Evolutionary conservation across 2,888 invertebrate species (phyloP).

Genomic region (Heteropelma amictum): DNA sequence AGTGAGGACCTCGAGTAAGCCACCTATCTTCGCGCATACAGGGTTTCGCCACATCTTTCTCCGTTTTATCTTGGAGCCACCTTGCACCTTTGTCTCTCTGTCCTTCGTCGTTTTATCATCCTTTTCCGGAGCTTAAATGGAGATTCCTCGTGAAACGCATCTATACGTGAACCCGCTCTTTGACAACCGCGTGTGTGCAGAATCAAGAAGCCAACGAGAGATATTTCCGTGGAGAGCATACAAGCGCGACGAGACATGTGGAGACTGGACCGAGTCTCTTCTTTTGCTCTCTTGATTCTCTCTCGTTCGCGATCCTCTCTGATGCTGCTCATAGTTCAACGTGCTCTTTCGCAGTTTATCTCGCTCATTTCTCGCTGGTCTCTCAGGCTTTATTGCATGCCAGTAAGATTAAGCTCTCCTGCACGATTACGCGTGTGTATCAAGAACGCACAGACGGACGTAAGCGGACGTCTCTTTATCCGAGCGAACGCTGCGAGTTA

Average conservation of each 20-base stretch:
- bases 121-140: slow-evolving; percentile 4
- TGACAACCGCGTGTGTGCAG: slow-evolving; percentile 4
- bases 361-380: slow-evolving; percentile 19
- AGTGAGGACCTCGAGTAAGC: slow-evolving; percentile 22
- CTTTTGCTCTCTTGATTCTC: slow-evolving; percentile 4
- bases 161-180: slow-evolving; percentile 24
- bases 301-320: background rate
- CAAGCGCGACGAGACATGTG: slow-evolving; percentile 29
- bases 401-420: slow-evolving; percentile 57
- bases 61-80: slow-evolving; percentile 33
- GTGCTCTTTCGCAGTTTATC: background rate
- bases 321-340: background rate
- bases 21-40: slow-evolving; percentile 48
- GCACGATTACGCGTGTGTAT: slow-evolving; percentile 4
- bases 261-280: slow-evolving; percentile 14
- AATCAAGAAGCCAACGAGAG: slow-evolving; percentile 41
- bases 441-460: background rate
- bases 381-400: slow-evolving; percentile 56
- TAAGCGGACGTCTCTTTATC: background rate
- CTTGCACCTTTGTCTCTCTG: slow-evolving; percentile 27
- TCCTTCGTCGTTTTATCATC: background rate
- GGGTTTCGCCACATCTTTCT: slow-evolving; percentile 38
- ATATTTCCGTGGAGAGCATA: slow-evolving; percentile 41
- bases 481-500: background rate
- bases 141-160: slow-evolving; percentile 42